Base-by-base conservation (phyloP, 2,888 invertebrate species). In the Spodoptera exigua region DNA sequence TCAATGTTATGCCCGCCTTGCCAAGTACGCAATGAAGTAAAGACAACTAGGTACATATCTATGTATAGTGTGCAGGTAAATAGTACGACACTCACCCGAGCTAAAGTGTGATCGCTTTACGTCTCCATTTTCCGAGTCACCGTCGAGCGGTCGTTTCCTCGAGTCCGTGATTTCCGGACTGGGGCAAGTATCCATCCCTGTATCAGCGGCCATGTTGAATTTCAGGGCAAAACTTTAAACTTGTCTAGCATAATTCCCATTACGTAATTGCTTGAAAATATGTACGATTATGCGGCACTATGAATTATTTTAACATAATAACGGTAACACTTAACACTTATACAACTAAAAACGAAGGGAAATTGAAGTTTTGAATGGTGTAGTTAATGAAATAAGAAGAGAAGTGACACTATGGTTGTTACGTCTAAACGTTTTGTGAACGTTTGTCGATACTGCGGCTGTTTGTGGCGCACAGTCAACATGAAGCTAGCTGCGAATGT, bases 141-240 rank as follows among this genome's bases (percentile, higher is more conserved):
- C 96, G 95, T 98, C 98, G 87, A 97, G 96, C 84, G 97, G 98
- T 93, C 98, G 96, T 95, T 98, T 98, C 94, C 98, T 96, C 94
- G 97, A 97, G 95, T 98, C 98, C 90, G 96, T 95, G 94, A 97
- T 97, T 96, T 98, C 98, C 94, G 98, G 97, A 95, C 97, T 97
- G 94, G 97, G 97, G 96, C 97, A 97, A 95, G 97, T 97, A 96
- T 97, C 97, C 97, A 97, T 97, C 95, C 97, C 97, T 95, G 97
- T 97, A 95, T 97, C 97, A 95, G 97, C 97, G 95, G 97, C 97
- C 97, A 97, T 97, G 95, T 96, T 96, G 95, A 90, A 93, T 92
- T 93, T 94, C 93, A 93, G 93, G 92, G 91, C 88, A 93, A 93
- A 93, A 92, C 93, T 93, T 92, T 92, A 87, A 91, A 93, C 92